Percentiles rank a stretch among this genome's conserved stretches.
These are phyloP conservation scores for Malurus leucopterus DNA, from an alignment of 2,797 vertebrate species.

Conservation along the genomic window DNA sequence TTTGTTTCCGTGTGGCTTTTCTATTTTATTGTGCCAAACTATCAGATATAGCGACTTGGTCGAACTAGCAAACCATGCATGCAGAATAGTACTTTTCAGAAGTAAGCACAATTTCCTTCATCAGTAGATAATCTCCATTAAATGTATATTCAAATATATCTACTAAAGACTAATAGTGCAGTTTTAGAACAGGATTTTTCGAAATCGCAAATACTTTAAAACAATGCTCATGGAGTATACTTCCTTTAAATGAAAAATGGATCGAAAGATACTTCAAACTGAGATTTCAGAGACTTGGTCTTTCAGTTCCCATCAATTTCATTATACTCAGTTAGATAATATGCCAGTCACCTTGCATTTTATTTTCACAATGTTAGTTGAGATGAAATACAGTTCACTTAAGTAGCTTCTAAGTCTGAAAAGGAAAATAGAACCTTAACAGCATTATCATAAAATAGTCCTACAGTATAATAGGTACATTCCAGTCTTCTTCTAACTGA, in stretches of 20 bases:
- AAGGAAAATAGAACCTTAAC: neutral
- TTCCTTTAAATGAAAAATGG: neutral
- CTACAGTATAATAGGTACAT: neutral
- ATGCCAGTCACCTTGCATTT: neutral
- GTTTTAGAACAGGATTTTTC: neutral
- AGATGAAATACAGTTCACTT: neutral
- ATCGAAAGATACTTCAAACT: neutral
- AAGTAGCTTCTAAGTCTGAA: neutral
- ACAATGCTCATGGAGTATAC: neutral
- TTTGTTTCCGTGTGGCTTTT: neutral
- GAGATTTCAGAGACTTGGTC: neutral
- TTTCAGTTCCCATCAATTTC: neutral
- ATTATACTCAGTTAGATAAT: neutral
- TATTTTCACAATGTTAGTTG: neutral
- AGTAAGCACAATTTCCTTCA: neutral
- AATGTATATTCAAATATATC: neutral
- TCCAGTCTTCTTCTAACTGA: neutral
- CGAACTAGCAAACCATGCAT: neutral
- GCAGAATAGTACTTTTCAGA: neutral
- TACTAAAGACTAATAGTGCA: neutral
- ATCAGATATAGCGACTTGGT: neutral
- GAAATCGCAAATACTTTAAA: neutral
- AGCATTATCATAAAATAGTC: neutral
- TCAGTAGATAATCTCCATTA: neutral
- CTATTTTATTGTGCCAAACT: neutral